These are phyloP conservation scores for Anseranas semipalmata DNA, from an alignment of 2,113 vertebrate genomes.

Conservation along the genomic window DNA sequence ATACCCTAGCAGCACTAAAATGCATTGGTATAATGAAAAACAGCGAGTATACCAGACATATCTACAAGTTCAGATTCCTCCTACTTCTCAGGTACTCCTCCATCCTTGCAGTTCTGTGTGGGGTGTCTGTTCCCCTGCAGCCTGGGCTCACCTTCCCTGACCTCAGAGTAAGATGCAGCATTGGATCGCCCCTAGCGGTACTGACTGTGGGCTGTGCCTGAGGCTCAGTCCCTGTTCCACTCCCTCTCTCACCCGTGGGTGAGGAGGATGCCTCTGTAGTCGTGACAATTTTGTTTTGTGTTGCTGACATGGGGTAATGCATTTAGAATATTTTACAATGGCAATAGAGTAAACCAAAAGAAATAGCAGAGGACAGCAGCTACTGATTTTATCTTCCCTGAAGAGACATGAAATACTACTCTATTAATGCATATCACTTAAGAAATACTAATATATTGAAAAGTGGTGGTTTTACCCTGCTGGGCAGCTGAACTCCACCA, in stretches of 20 bases:
- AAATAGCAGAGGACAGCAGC: not conserved
- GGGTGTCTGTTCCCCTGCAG: not conserved
- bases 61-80: not conserved
- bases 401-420: not conserved
- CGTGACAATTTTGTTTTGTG: not conserved
- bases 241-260: not conserved
- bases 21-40: not conserved
- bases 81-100: not conserved
- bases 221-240: not conserved
- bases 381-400: not conserved
- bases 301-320: too few species aligned
- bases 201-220: not conserved
- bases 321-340: too few species aligned
- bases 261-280: not conserved
- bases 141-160: not conserved
- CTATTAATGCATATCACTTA: not conserved
- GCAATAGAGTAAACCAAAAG: not conserved
- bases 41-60: not conserved
- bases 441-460: not conserved
- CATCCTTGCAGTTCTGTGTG: not conserved
- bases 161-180: accelerated
- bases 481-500: too few species aligned
- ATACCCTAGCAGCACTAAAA: not conserved
- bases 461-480: too few species aligned
- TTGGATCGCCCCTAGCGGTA: not conserved